Conservation (phyloP, 1,140 invertebrate species). For the Drosophila littoralis region DNA sequence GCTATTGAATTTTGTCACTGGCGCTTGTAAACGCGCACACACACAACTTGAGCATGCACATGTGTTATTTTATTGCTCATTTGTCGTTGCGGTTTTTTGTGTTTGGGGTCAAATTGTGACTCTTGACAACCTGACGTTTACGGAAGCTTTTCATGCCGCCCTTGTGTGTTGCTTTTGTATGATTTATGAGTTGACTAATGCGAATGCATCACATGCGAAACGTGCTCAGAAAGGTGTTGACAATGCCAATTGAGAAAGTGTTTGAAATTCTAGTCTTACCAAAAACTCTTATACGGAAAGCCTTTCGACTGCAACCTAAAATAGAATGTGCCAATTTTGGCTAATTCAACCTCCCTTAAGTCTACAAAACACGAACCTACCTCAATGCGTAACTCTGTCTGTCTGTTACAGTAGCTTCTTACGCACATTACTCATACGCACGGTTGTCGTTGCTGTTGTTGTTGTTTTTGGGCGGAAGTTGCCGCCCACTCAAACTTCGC, state of each 20-base stretch:
- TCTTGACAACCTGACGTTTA: conserved; percentile 57
- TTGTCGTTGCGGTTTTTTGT: conserved; percentile 28
- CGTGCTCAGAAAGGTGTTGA: conserved; percentile 6
- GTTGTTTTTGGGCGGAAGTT: conserved; percentile 10
- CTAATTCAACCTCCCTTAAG: neutral
- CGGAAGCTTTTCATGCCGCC: conserved; percentile 56
- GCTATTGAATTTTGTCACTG: conserved; percentile 65
- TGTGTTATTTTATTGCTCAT: conserved; percentile 50
- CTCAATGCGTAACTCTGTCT: conserved; percentile 66
- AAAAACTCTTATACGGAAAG: neutral
- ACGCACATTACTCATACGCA: conserved; percentile 71
- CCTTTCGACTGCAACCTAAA: neutral
- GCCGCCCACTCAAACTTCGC: conserved; percentile 20
- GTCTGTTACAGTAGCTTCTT: conserved; percentile 22
- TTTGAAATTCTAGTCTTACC: neutral
- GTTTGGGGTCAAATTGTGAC: conserved; percentile 52
- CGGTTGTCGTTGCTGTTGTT: conserved; percentile 27
- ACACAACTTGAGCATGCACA: conserved; percentile 8
- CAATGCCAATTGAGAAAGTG: neutral
- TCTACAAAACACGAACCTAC: conserved; percentile 56
- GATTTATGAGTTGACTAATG: conserved; percentile 23
- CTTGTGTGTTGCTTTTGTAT: conserved; percentile 24
- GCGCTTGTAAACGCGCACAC: conserved; percentile 33
- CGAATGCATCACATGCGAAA: conserved; percentile 46
- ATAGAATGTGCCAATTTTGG: neutral